Base-by-base conservation (phyloP, 2,888 invertebrate genomes). In the Asteroscopus sphinx region DNA sequence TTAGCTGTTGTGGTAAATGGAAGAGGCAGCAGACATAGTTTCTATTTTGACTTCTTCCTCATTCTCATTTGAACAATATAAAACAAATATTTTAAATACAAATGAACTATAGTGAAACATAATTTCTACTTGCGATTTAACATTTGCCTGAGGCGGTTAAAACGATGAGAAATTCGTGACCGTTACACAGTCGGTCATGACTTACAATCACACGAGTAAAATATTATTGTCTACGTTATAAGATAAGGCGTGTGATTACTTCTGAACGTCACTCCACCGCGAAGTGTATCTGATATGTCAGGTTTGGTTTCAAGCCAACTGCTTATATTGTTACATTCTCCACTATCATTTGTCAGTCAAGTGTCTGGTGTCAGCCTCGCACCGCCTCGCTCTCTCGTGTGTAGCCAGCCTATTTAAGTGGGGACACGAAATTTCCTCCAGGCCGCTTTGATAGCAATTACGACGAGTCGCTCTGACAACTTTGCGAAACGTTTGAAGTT, bases 221-320 rank as follows among this genome's bases (percentile, higher is more conserved):
- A 7, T 11, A 15, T 12, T 32, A 8, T 44, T n/a, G 45, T 41
- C 7, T 30, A 37, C n/a, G 21, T 11, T 7, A 15, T 32, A 1
- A 30, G 33, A 25, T 41, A 35, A 40, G 16, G 26, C 35, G 32
- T 33, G 25, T 11, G 16, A 30, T 46, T 42, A 45, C 21, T 41
- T 35, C 26, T 36, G 15, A 56, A 12, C 30, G 42, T 47, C 30
- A 32, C 35, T 65, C 32, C 35, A 32, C 61, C 35, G 13, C 65
- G 6, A 44, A 39, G 6, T 37, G 32, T 55, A 36, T 45, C 13
- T 44, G 35, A 41, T 64, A 52, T 8, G 53, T 61, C 53, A 48
- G 53, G 25, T 61, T 59, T 48, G 28, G 47, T 68, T 65, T 47
- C 32, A 45, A 44, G 47, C 41, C 58, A 28, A 47, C 65, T 57